A percentile compares a stretch with the other conserved stretches of the same genome.
These are phyloP conservation scores for Pegoplata infirma DNA, from an alignment of 2,888 invertebrate genomes.

Conservation along the genomic window DNA sequence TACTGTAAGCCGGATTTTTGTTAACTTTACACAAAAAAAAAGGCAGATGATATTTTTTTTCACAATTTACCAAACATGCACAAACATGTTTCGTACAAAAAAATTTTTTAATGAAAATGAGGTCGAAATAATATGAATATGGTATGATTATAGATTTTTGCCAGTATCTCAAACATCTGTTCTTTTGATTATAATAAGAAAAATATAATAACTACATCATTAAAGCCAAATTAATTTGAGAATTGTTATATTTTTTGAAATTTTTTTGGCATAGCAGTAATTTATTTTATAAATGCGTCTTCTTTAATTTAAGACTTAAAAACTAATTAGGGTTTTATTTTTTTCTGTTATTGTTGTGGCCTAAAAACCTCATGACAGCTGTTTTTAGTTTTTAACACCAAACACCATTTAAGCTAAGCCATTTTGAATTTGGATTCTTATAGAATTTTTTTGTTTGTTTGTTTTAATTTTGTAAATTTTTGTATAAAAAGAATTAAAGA, in stretches of 20 bases:
- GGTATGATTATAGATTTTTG: neutral
- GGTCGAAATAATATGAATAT: conserved; percentile 14
- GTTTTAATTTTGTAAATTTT: neutral
- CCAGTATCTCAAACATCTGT: conserved; percentile 43
- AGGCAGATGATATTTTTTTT: conserved; percentile 43
- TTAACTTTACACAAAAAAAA: conserved; percentile 40
- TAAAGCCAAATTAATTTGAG: conserved; percentile 8
- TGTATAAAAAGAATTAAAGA: neutral
- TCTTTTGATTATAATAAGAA: neutral
- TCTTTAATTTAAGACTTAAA: neutral
- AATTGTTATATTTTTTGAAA: conserved; percentile 1
- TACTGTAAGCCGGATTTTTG: conserved; percentile 73
- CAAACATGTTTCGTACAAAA: conserved; percentile 29
- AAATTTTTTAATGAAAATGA: conserved; percentile 25
- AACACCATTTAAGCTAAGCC: conserved; percentile 32
- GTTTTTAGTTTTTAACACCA: conserved; percentile 40
- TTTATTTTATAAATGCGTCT: neutral
- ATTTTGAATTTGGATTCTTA: neutral
- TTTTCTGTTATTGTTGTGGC: conserved; percentile 31
- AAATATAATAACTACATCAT: neutral
- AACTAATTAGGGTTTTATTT: conserved; percentile 12
- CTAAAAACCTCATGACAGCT: conserved; percentile 54
- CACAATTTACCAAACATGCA: conserved; percentile 21
- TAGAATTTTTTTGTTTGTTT: neutral
- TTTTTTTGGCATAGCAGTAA: neutral